Conservation (phyloP, 2,113 vertebrate species). For the Lepisosteus osseus region DNA sequence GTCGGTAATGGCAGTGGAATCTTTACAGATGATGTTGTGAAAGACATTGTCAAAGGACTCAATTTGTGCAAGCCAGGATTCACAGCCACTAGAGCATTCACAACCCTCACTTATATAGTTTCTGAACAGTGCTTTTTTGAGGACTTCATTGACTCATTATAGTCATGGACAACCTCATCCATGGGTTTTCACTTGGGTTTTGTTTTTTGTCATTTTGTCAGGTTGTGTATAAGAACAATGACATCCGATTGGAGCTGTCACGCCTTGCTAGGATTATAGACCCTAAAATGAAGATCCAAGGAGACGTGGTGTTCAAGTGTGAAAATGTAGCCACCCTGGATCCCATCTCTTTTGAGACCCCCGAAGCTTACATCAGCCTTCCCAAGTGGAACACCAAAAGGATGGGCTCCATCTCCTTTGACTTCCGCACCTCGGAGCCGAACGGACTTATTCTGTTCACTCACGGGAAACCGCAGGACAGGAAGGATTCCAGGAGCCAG, state of each 20-base stretch:
- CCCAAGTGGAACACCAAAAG: constrained; percentile 98
- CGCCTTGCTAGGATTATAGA: constrained; percentile 91
- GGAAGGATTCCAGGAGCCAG: constrained; percentile 81
- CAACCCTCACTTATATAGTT: no score
- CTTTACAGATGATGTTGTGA: no score
- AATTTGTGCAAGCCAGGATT: no score
- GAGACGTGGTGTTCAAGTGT: constrained; percentile 90
- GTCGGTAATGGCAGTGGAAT: no score
- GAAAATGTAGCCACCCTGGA: constrained; percentile 94
- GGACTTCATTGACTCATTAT: not conserved
- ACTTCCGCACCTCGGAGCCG: constrained; percentile 92
- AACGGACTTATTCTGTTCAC: constrained; percentile 95
- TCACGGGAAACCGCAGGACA: constrained; percentile 87
- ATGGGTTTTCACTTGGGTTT: not conserved
- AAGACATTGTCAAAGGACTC: no score
- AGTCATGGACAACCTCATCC: not conserved
- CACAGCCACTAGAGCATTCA: no score
- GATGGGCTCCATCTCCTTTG: constrained; percentile 95
- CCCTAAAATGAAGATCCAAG: constrained; percentile 97
- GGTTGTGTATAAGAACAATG: constrained; percentile 98
- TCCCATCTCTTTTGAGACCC: constrained; percentile 93
- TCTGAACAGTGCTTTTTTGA: no score
- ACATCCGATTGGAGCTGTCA: constrained; percentile 92
- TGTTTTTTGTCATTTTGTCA: constrained; percentile 44
- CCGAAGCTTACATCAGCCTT: constrained; percentile 88